Percentiles rank a stretch among this genome's conserved stretches.
phyloP scores from a whole-genome alignment of 2,113 vertebrate genomes.

The Labrus mixtus region DNA sequence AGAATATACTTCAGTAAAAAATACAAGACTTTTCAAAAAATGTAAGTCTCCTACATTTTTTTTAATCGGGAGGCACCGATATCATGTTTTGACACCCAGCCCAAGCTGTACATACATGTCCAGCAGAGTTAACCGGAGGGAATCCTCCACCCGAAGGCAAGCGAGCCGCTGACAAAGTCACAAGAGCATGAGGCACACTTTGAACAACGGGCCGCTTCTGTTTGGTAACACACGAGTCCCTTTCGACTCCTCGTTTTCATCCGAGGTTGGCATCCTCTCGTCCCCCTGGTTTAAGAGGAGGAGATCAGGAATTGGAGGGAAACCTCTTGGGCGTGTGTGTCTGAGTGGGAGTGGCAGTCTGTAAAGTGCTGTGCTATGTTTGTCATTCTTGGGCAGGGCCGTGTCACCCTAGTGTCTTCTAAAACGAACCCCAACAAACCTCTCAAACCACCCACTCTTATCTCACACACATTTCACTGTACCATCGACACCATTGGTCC shows the following conservation, averaged over 20 bases:
- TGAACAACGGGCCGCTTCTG: slow-evolving; percentile 46
- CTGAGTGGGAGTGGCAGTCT: slow-evolving; percentile 76
- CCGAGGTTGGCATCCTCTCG: slow-evolving; percentile 44
- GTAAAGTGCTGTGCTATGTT: slow-evolving; percentile 86
- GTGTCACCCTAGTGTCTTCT: slow-evolving; percentile 47
- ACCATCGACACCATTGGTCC: slow-evolving; percentile 84
- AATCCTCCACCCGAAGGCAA: slow-evolving; percentile 30
- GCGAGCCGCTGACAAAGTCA: slow-evolving; percentile 47
- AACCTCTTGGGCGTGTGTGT: slow-evolving; percentile 66
- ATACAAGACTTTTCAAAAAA: no score
- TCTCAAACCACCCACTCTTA: slow-evolving; percentile 6
- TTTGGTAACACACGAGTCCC: slow-evolving; percentile 49
- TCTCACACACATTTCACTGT: slow-evolving; percentile 58
- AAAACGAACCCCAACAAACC: slow-evolving; percentile 14
- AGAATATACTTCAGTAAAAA: slow-evolving; percentile 23
- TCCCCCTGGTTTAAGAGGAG: slow-evolving; percentile 18
- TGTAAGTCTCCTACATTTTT: no score
- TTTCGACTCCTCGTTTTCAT: slow-evolving; percentile 32
- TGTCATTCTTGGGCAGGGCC: slow-evolving; percentile 68
- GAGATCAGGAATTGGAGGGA: slow-evolving; percentile 51
- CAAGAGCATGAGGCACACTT: slow-evolving; percentile 64
- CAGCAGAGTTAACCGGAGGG: slow-evolving; percentile 33
- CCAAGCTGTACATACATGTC: slow-evolving; percentile 44
- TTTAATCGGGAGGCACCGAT: not conserved
- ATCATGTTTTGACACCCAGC: slow-evolving; percentile 46